Evolutionary conservation across 2,888 invertebrate species (phyloP).

Genomic region (Leptinotarsa juncta): DNA sequence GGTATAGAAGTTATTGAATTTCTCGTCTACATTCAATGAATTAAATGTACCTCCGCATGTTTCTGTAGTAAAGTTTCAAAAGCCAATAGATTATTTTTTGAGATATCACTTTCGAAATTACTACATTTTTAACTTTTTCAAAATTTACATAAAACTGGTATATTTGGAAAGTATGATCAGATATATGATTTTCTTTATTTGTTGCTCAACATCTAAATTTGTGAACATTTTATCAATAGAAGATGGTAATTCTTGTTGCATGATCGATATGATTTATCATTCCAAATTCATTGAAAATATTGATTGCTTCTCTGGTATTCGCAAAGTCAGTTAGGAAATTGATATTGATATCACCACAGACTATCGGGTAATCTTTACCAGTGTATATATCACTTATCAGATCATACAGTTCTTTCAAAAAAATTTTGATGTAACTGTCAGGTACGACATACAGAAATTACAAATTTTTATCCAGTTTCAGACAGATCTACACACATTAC

Average conservation of each 20-base stretch:
- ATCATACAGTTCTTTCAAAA: background rate
- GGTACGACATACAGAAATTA: slow-evolving; percentile 16
- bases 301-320: slow-evolving; percentile 18
- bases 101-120: background rate
- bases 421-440: slow-evolving; percentile 16
- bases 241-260: slow-evolving; percentile 19
- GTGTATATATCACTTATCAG: slow-evolving; percentile 13
- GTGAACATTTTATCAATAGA: slow-evolving; percentile 20
- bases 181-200: slow-evolving; percentile 18
- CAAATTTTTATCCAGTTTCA: slow-evolving; percentile 14
- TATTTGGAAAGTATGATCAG: slow-evolving; percentile 19
- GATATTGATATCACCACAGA: slow-evolving; percentile 19
- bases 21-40: slow-evolving; percentile 15
- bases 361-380: slow-evolving; percentile 8
- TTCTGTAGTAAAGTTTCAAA: background rate
- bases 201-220: slow-evolving; percentile 19
- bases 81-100: slow-evolving; percentile 1
- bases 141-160: background rate
- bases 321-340: slow-evolving; percentile 8
- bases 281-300: slow-evolving; percentile 20
- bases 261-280: slow-evolving; percentile 13
- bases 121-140: background rate
- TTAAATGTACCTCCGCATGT: slow-evolving; percentile 17
- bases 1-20: slow-evolving; percentile 15
- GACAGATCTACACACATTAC: slow-evolving; percentile 16